Evolutionary conservation across 2,888 invertebrate species (phyloP).

Genomic region (Temnothorax ravouxi): DNA sequence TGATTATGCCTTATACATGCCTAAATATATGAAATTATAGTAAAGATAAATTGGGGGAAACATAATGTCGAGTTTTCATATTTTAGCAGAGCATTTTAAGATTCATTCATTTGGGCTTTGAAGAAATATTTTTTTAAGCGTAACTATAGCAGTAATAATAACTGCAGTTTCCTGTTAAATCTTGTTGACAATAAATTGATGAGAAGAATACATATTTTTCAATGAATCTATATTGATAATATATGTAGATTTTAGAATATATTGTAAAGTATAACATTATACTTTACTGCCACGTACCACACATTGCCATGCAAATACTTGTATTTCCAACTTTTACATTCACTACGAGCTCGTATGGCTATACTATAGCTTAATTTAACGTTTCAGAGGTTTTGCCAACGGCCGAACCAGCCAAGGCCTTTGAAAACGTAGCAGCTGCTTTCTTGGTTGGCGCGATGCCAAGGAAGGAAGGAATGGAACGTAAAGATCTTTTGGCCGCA

Average conservation of each 20-base stretch:
- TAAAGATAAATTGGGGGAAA: neutral
- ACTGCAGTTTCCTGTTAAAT: neutral
- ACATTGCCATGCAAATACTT: neutral
- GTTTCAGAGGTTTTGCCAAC: conserved; percentile 92
- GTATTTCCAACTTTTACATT: neutral
- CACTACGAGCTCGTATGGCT: no score
- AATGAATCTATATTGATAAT: neutral
- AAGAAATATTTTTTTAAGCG: neutral
- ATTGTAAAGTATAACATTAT: neutral
- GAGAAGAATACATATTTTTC: neutral
- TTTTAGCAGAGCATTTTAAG: neutral
- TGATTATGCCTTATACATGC: no score
- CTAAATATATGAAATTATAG: neutral
- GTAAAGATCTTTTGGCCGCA: conserved; percentile 98
- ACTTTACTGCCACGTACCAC: no score
- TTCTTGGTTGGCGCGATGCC: conserved; percentile 99
- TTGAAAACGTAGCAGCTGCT: conserved; percentile 97
- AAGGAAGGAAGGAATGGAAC: conserved; percentile 98
- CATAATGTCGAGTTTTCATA: neutral
- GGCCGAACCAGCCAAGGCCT: conserved; percentile 95
- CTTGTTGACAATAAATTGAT: neutral
- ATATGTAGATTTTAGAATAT: neutral
- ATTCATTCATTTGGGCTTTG: neutral
- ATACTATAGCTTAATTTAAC: neutral
- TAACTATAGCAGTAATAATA: no score